These are phyloP conservation scores for Conus canariensis DNA, from an alignment of 2,888 invertebrate genomes.

Conservation along the genomic window DNA sequence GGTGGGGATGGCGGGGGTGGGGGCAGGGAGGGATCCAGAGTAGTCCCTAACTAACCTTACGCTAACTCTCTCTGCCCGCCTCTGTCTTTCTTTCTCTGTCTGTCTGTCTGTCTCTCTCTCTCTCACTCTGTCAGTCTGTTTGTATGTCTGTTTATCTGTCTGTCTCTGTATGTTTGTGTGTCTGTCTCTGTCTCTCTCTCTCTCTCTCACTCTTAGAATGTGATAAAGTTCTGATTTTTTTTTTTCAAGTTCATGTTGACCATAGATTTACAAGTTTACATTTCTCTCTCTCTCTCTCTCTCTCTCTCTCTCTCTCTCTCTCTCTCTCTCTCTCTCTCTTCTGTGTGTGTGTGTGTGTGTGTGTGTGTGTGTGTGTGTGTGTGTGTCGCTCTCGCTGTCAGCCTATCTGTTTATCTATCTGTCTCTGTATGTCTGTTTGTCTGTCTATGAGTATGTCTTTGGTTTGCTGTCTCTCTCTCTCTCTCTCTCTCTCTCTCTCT, in stretches of 20 bases:
- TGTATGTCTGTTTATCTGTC: no score
- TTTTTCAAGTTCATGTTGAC: no score
- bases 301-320: background rate
- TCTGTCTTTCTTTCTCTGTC: background rate
- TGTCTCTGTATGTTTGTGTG: no score
- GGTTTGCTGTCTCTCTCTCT: background rate
- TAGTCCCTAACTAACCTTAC: no score
- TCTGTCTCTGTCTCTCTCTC: no score
- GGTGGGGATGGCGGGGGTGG: background rate
- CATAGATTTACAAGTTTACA: no score
- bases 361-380: no score
- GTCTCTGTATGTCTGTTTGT: background rate
- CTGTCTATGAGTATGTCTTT: background rate
- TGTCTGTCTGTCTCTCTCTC: background rate
- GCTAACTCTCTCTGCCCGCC: background rate
- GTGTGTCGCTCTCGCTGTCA: background rate
- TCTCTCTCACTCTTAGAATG: no score
- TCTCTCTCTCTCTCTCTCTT: slow-evolving; percentile 6
- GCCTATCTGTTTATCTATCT: background rate
- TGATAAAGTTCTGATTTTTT: no score
- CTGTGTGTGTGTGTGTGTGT: no score
- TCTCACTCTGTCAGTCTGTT: background rate
- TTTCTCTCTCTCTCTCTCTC: background rate
- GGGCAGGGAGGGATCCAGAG: background rate
- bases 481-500: no score